Evolutionary conservation across 1,140 invertebrate genomes (phyloP).

Genomic region (Microplitis demolitor): DNA sequence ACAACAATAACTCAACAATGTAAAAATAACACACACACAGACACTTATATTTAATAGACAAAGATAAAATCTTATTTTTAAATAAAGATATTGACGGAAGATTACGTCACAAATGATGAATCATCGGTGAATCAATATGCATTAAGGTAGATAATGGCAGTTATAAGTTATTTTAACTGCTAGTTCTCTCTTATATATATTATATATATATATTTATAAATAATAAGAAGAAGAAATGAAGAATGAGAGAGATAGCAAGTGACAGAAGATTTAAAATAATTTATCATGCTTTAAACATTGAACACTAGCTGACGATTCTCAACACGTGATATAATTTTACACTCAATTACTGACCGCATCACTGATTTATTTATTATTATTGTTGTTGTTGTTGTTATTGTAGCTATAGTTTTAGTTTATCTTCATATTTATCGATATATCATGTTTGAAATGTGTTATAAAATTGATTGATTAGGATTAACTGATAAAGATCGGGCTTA

Average conservation of each 20-base stretch:
- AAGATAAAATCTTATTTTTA: background rate
- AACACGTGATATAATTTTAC: background rate
- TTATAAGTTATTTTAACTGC: too few relatives aligned
- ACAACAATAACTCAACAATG: background rate
- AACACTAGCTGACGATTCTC: background rate
- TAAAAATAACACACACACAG: background rate
- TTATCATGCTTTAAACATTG: background rate
- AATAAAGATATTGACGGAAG: constrained; percentile 1
- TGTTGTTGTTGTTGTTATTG: too few relatives aligned
- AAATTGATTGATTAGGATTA: too few relatives aligned
- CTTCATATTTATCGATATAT: too few relatives aligned
- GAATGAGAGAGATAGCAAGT: background rate
- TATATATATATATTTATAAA: background rate
- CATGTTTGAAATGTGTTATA: too few relatives aligned
- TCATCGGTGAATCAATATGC: constrained; percentile 27
- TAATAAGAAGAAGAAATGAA: background rate
- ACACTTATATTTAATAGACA: background rate
- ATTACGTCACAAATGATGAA: constrained; percentile 22
- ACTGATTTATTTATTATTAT: too few relatives aligned
- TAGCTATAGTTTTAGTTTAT: too few relatives aligned
- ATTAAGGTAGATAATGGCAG: background rate
- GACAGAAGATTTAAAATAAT: background rate
- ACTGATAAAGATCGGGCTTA: too few relatives aligned
- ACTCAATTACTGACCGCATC: too few relatives aligned
- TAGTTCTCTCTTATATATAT: background rate